phyloP scores from a whole-genome alignment of 2,888 invertebrate species.

The Stramonita haemastoma region DNA sequence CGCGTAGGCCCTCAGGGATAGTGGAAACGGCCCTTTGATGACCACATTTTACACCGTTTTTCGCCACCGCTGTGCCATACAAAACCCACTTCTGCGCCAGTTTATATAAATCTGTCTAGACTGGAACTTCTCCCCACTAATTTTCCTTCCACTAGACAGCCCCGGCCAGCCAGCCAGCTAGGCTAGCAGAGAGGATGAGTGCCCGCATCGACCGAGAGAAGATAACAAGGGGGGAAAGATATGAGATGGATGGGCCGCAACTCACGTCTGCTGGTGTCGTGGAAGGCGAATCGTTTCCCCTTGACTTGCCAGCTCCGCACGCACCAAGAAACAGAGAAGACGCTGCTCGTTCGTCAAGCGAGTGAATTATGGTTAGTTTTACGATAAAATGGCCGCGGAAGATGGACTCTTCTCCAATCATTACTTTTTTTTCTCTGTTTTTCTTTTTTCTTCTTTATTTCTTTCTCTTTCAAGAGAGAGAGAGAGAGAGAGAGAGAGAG shows the following conservation, averaged over 20 bases:
- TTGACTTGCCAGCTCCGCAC: constrained; percentile 40
- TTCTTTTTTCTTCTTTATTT: neutral
- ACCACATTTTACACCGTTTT: neutral
- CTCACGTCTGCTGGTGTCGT: constrained; percentile 25
- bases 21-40: neutral
- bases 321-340: constrained; percentile 29
- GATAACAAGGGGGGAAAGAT: neutral
- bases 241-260: constrained; percentile 33
- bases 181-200: neutral
- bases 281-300: constrained; percentile 40
- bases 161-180: neutral
- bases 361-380: constrained; percentile 29
- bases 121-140: neutral
- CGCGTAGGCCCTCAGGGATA: neutral
- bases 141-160: neutral
- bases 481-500: neutral
- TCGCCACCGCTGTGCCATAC: neutral
- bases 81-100: neutral
- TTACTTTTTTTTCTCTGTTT: neutral
- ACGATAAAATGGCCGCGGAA: constrained; percentile 24
- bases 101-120: constrained; percentile 11
- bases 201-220: constrained; percentile 1
- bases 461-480: neutral
- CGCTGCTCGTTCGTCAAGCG: constrained; percentile 9
- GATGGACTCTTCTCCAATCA: constrained; percentile 7